These are phyloP conservation scores for Malacosoma neustria DNA, from an alignment of 2,888 invertebrate species.

Conservation along the genomic window DNA sequence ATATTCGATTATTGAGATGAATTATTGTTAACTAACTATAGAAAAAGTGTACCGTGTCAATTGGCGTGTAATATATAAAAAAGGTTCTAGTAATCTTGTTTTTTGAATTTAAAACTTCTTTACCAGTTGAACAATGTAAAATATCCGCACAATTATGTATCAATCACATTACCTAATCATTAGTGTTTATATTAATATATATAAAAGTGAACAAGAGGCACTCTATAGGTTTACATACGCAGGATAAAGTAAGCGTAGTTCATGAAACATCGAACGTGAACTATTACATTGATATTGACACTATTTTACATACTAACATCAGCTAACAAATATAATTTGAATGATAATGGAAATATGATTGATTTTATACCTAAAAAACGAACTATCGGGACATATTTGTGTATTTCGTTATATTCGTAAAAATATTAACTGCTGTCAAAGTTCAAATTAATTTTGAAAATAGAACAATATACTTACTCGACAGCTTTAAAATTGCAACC, in stretches of 20 bases:
- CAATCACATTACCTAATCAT: constrained; percentile 48
- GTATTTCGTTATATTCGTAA: background rate
- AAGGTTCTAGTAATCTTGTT: too few relatives aligned
- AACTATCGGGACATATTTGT: background rate
- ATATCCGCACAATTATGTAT: constrained; percentile 32
- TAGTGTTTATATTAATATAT: constrained; percentile 68
- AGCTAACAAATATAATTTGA: constrained; percentile 9
- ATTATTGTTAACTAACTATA: too few relatives aligned
- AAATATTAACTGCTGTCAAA: constrained; percentile 24
- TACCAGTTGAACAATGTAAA: too few relatives aligned
- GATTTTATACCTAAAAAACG: background rate
- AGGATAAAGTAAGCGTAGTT: constrained; percentile 70
- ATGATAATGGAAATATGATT: background rate
- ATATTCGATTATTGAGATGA: too few relatives aligned
- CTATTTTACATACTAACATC: constrained; percentile 31
- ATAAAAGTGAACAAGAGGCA: constrained; percentile 76
- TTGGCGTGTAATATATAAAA: too few relatives aligned
- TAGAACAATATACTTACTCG: too few relatives aligned
- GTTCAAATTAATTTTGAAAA: too few relatives aligned
- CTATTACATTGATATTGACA: constrained; percentile 33
- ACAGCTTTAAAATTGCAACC: too few relatives aligned
- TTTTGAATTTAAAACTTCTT: too few relatives aligned
- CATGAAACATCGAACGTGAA: constrained; percentile 49
- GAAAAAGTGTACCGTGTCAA: too few relatives aligned
- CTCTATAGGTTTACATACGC: constrained; percentile 73